A percentile compares a stretch with the other conserved stretches of the same genome.
These are phyloP conservation scores for Crocallis elinguaria DNA, from an alignment of 2,888 invertebrate species.

Conservation along the genomic window DNA sequence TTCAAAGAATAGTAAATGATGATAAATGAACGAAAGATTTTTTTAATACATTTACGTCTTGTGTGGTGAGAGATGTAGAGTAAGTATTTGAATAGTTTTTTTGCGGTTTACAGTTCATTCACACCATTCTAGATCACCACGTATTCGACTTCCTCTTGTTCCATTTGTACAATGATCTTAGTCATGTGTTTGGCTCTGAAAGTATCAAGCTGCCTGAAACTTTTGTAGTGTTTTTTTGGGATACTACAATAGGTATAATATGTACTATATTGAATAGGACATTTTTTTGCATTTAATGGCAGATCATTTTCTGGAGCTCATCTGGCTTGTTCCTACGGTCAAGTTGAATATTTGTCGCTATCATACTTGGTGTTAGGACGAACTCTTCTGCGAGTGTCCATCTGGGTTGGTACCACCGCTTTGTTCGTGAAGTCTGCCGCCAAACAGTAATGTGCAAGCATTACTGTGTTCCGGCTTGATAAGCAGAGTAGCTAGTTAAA, in stretches of 20 bases:
- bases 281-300: no score
- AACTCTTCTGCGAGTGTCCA: no score
- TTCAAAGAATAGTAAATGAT: slow-evolving; percentile 29
- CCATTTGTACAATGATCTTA: slow-evolving; percentile 12
- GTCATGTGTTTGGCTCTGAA: neutral
- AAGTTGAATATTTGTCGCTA: no score
- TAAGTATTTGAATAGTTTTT: slow-evolving; percentile 29
- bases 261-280: no score
- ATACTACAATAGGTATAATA: neutral
- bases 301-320: no score
- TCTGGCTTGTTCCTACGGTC: no score
- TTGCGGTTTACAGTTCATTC: slow-evolving; percentile 28
- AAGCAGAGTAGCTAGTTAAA: no score
- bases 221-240: neutral
- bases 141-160: slow-evolving; percentile 17
- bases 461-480: no score
- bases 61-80: slow-evolving; percentile 26
- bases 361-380: no score
- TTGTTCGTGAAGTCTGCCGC: no score
- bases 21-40: slow-evolving; percentile 31
- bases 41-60: slow-evolving; percentile 21
- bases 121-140: slow-evolving; percentile 26
- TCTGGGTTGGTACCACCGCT: no score
- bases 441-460: no score
- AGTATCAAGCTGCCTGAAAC: neutral